Conservation (phyloP, 1,140 invertebrate species). For the Cephus cinctus region DNA sequence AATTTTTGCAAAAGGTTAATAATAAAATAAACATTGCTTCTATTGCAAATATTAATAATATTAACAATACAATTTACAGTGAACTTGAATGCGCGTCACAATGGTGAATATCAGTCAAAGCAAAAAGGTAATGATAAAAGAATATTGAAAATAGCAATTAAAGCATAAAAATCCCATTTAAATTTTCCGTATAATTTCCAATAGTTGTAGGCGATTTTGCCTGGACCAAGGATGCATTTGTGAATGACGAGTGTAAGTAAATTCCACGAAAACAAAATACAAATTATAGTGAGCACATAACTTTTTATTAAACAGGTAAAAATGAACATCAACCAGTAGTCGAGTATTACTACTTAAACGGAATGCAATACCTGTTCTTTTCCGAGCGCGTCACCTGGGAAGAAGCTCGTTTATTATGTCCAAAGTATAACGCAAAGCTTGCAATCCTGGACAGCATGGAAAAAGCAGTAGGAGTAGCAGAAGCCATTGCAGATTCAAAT, state of each 20-base stretch:
- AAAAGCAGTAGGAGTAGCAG: conserved; percentile 22
- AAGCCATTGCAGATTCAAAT: conserved; percentile 29
- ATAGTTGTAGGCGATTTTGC: too few species aligned
- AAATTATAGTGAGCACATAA: background rate
- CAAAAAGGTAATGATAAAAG: too few species aligned
- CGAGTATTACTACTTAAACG: conserved; percentile 26
- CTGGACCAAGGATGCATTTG: conserved; percentile 7
- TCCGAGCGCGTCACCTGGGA: conserved; percentile 33
- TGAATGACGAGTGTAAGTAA: conserved; percentile 4
- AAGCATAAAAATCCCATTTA: too few species aligned
- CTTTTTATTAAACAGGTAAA: conserved; percentile 14
- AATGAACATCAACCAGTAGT: conserved; percentile 25
- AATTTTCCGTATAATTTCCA: too few species aligned
- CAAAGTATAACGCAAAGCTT: conserved; percentile 23
- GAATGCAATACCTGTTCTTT: conserved; percentile 29
- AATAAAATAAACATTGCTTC: too few species aligned
- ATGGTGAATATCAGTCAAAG: too few species aligned
- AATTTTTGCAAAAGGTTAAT: too few species aligned
- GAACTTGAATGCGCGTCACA: too few species aligned
- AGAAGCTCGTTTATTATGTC: conserved; percentile 28
- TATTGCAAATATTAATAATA: too few species aligned
- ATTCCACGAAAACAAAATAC: background rate
- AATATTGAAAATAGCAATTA: too few species aligned
- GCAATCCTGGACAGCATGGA: conserved; percentile 27
- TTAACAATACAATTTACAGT: too few species aligned